A percentile compares a stretch with the other conserved stretches of the same genome.
Evolutionary conservation across 1,140 invertebrate genomes (phyloP).

Genomic region (Eurosta solidaginis): DNA sequence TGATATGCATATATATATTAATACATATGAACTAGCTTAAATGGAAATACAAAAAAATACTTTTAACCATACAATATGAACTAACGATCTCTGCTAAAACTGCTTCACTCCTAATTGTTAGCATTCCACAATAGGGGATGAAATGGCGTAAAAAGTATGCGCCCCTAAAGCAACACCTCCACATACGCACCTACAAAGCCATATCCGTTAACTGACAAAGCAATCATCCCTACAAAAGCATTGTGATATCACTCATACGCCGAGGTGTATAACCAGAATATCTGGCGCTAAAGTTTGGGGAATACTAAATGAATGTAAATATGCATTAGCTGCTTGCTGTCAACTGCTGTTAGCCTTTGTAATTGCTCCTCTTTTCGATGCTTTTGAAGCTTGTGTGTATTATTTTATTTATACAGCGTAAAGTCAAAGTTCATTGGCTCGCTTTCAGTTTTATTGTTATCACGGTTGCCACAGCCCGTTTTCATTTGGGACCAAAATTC

Average conservation of each 20-base stretch:
- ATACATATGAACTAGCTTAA: background rate
- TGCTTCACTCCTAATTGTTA: slow-evolving; percentile 28
- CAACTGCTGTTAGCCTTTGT: slow-evolving; percentile 8
- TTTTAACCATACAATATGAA: background rate
- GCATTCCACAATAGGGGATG: slow-evolving; percentile 29
- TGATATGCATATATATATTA: background rate
- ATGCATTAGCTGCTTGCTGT: background rate
- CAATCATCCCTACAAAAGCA: background rate
- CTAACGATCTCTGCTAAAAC: background rate
- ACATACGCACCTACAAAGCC: background rate
- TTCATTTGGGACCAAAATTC: too few species aligned
- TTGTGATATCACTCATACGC: background rate
- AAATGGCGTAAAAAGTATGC: slow-evolving; percentile 13
- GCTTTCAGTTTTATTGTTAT: too few species aligned
- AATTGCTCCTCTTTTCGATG: slow-evolving; percentile 13
- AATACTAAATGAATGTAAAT: background rate
- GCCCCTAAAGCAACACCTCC: background rate
- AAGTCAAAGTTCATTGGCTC: background rate
- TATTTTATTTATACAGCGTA: background rate
- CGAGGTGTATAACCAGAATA: background rate
- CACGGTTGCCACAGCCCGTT: too few species aligned
- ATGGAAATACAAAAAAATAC: background rate
- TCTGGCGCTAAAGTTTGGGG: background rate
- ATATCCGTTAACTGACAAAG: background rate
- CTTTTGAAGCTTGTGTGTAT: background rate